A percentile compares a stretch with the other conserved stretches of the same genome.
Evolutionary conservation across 37 sponge, comb jelly and placozoan species (phyloP).

Genomic region (Aplysina aerophoba): DNA sequence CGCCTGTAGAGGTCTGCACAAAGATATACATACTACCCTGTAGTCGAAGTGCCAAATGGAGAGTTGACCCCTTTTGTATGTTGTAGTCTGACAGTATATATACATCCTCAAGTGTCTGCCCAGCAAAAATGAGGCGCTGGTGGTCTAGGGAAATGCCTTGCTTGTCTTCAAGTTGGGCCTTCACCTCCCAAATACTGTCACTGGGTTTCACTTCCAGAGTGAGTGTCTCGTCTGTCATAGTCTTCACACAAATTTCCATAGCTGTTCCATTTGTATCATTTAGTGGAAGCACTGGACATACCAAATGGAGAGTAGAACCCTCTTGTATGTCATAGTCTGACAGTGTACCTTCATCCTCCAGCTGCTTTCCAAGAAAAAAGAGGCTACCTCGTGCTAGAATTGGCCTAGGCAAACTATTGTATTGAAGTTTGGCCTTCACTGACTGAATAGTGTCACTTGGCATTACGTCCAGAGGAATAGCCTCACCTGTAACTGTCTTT

Average conservation of each 20-base stretch:
- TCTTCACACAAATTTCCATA: neutral
- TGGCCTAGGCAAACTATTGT: no score
- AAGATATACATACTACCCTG: constrained; percentile 80
- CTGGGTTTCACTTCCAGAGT: neutral
- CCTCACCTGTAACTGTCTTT: no score
- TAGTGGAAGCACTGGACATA: no score
- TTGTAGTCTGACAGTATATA: constrained; percentile 65
- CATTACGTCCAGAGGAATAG: neutral
- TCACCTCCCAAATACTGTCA: neutral
- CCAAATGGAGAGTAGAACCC: constrained; percentile 47
- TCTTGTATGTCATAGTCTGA: constrained; percentile 68
- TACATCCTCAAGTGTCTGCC: constrained; percentile 60
- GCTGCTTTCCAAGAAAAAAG: constrained; percentile 58
- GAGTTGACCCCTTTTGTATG: constrained; percentile 59
- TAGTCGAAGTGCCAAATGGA: constrained; percentile 79
- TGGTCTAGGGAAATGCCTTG: neutral
- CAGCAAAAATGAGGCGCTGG: constrained; percentile 61
- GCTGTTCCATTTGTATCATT: no score
- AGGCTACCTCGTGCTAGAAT: no score
- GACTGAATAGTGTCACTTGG: no score
- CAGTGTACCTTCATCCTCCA: constrained; percentile 62
- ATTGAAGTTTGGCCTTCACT: no score
- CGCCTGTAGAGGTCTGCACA: constrained; percentile 75
- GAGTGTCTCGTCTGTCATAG: neutral
- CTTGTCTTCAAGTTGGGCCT: no score